Conservation (phyloP, 2,888 invertebrate genomes). For the Netelia virgata region DNA sequence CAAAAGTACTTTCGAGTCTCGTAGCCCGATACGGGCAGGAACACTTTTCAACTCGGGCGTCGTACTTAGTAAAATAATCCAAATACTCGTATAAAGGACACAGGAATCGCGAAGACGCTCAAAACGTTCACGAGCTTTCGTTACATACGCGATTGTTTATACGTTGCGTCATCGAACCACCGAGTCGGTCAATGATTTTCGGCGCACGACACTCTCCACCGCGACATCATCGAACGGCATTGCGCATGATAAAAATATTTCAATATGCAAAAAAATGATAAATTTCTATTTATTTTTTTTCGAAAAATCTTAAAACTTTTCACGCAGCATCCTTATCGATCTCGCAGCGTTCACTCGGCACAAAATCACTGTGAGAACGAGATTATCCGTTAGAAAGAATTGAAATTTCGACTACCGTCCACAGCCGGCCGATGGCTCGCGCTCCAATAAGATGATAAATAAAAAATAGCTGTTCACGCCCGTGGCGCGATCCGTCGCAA, state of each 20-base stretch:
- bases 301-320: too few relatives aligned
- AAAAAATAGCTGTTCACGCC: slow-evolving; percentile 8
- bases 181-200: slow-evolving; percentile 18
- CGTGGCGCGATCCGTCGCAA: slow-evolving; percentile 31
- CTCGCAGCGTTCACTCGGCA: background rate
- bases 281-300: too few relatives aligned
- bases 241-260: too few relatives aligned
- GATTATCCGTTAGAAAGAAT: background rate
- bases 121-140: background rate
- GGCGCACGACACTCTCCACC: slow-evolving; percentile 5
- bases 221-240: too few relatives aligned
- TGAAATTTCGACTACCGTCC: background rate
- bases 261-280: too few relatives aligned
- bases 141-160: background rate
- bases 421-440: background rate
- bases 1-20: too few relatives aligned
- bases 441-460: background rate
- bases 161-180: slow-evolving; percentile 40
- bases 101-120: background rate
- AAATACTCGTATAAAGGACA: background rate
- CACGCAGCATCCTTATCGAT: too few relatives aligned
- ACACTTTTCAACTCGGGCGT: background rate
- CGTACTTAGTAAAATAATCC: background rate
- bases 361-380: background rate
- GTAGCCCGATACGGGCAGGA: background rate